These are phyloP conservation scores for Crepidodera aurea DNA, from an alignment of 2,888 invertebrate genomes.

Conservation along the genomic window DNA sequence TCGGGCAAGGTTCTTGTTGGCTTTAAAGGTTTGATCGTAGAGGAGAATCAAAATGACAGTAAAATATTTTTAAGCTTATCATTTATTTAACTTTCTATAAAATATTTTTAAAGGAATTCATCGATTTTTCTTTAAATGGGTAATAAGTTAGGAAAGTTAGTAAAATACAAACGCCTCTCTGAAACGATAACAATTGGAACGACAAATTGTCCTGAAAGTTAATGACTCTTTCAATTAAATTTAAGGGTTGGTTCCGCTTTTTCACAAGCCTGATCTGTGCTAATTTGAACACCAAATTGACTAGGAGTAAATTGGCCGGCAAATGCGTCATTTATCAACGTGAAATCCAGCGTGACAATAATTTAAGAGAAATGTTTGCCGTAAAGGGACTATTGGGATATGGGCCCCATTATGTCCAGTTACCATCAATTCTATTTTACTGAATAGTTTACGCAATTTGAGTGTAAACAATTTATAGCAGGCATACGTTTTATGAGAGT, in stretches of 20 bases:
- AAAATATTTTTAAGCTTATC: too few relatives aligned
- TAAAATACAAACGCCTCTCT: too few relatives aligned
- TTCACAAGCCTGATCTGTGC: constrained; percentile 8
- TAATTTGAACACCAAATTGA: constrained; percentile 22
- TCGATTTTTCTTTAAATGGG: too few relatives aligned
- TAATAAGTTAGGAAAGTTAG: too few relatives aligned
- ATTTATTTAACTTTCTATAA: too few relatives aligned
- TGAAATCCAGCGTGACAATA: constrained; percentile 34
- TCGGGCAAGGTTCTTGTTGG: too few relatives aligned
- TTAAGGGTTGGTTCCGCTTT: not conserved
- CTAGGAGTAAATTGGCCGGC: constrained; percentile 26
- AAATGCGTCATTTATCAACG: constrained; percentile 29
- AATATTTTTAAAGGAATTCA: too few relatives aligned
- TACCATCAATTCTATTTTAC: constrained; percentile 32
- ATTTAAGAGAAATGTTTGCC: constrained; percentile 36
- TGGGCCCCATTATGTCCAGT: constrained; percentile 31
- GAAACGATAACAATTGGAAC: too few relatives aligned
- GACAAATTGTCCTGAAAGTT: too few relatives aligned
- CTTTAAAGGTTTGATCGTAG: too few relatives aligned
- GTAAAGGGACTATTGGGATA: constrained; percentile 28
- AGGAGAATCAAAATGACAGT: too few relatives aligned
- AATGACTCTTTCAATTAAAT: too few relatives aligned
- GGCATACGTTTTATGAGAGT: constrained; percentile 11
- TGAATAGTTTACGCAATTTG: constrained; percentile 27
- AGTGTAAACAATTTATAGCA: constrained; percentile 27